Evolutionary conservation across 2,113 vertebrate species (phyloP).

Genomic region (Erythrocercus mccallii): DNA sequence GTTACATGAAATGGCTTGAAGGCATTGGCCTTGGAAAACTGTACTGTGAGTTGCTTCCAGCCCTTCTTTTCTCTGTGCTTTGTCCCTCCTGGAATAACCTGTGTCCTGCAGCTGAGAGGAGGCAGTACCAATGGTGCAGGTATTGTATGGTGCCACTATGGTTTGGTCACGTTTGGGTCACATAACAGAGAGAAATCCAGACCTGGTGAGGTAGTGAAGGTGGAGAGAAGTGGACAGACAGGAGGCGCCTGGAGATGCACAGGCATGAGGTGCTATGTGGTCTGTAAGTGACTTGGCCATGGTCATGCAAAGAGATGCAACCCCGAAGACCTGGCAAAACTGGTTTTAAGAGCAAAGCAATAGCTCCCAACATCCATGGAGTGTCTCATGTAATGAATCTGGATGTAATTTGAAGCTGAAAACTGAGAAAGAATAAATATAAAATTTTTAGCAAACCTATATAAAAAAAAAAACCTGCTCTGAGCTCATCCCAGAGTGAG

Average conservation of each 20-base stretch:
- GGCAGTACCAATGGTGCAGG: not conserved
- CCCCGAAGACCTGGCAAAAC: not conserved
- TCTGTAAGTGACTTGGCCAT: rapidly evolving
- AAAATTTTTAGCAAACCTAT: rapidly evolving
- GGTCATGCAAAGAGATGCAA: not conserved
- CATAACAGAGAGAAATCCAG: not conserved
- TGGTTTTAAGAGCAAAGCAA: not conserved
- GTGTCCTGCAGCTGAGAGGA: not conserved
- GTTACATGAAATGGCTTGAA: rapidly evolving
- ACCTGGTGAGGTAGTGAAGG: not conserved
- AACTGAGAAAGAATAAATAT: not conserved
- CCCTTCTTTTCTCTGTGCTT: not conserved
- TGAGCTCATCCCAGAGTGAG: not conserved
- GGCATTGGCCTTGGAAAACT: not conserved
- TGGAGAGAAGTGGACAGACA: too few relatives aligned
- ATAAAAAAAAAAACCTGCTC: too few relatives aligned
- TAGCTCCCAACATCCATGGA: not conserved
- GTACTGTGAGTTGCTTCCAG: not conserved
- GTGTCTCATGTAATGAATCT: rapidly evolving
- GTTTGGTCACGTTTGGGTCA: not conserved
- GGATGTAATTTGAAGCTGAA: not conserved
- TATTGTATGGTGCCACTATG: rapidly evolving
- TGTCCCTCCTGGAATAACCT: not conserved
- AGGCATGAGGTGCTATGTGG: rapidly evolving
- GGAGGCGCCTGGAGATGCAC: rapidly evolving